These are phyloP conservation scores for Pachycephala philippinensis DNA, from an alignment of 2,113 vertebrate genomes.

Conservation along the genomic window DNA sequence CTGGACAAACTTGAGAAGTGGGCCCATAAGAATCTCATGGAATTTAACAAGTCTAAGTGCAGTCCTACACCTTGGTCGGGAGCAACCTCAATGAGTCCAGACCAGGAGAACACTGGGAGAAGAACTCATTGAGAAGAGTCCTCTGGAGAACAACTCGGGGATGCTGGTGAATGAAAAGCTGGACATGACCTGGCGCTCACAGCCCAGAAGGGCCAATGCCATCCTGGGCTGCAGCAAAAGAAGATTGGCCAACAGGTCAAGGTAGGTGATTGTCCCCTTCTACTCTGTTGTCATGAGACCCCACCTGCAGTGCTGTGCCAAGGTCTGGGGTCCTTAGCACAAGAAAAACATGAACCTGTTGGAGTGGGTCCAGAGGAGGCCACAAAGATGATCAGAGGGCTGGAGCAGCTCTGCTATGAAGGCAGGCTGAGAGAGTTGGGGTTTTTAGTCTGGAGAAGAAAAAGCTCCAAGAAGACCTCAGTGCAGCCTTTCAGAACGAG, in stretches of 20 bases:
- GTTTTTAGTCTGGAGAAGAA: not conserved
- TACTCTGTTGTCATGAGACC: not conserved
- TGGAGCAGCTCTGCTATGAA: not conserved
- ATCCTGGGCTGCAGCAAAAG: not conserved
- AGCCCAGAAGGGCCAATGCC: not conserved
- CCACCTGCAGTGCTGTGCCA: not conserved
- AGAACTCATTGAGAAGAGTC: not conserved
- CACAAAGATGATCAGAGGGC: not conserved
- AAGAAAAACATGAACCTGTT: not conserved
- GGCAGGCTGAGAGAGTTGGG: not conserved
- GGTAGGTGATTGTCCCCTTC: not conserved
- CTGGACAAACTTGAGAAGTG: not conserved
- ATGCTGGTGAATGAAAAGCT: not conserved
- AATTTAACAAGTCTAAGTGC: not conserved
- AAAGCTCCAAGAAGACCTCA: not conserved
- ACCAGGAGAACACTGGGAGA: not conserved
- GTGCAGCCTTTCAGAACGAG: not conserved
- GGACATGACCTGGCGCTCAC: not conserved
- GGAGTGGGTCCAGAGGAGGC: not conserved
- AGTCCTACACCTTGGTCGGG: not conserved
- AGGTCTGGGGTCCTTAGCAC: not conserved
- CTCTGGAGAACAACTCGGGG: too few species aligned
- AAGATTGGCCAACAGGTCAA: not conserved
- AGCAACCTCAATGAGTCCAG: not conserved
- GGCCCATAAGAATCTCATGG: not conserved